A percentile compares a stretch with the other conserved stretches of the same genome.
Evolutionary conservation across 2,888 invertebrate species (phyloP).

Genomic region (Phengaris alcon): DNA sequence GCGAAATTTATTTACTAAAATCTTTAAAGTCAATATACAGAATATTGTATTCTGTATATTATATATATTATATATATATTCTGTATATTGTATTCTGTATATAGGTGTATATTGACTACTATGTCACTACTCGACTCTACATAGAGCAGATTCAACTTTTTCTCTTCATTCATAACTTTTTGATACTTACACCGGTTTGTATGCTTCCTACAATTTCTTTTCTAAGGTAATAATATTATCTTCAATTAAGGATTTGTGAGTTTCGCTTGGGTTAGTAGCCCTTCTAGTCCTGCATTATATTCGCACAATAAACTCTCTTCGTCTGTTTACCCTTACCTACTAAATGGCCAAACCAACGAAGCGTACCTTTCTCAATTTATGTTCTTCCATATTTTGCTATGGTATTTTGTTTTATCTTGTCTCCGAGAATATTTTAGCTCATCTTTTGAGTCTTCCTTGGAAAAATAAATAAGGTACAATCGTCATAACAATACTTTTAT

Average conservation of each 20-base stretch:
- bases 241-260: neutral
- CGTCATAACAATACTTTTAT: neutral
- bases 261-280: neutral
- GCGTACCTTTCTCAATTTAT: neutral
- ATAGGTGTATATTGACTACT: too few species aligned
- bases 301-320: neutral
- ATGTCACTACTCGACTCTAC: too few species aligned
- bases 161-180: neutral
- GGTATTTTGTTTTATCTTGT: conserved; percentile 11
- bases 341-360: neutral
- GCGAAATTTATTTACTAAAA: too few species aligned
- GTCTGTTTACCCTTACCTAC: neutral
- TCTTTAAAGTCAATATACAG: neutral
- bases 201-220: neutral
- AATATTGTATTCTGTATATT: too few species aligned
- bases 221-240: neutral
- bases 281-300: neutral
- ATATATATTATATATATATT: too few species aligned
- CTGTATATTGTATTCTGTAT: too few species aligned
- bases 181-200: neutral
- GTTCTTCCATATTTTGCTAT: neutral
- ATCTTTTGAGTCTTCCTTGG: neutral
- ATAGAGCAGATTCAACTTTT: neutral
- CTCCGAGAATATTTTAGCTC: neutral
- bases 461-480: neutral